Evolutionary conservation across 1,140 invertebrate genomes (phyloP).

Genomic region (Aphelinus certus): DNA sequence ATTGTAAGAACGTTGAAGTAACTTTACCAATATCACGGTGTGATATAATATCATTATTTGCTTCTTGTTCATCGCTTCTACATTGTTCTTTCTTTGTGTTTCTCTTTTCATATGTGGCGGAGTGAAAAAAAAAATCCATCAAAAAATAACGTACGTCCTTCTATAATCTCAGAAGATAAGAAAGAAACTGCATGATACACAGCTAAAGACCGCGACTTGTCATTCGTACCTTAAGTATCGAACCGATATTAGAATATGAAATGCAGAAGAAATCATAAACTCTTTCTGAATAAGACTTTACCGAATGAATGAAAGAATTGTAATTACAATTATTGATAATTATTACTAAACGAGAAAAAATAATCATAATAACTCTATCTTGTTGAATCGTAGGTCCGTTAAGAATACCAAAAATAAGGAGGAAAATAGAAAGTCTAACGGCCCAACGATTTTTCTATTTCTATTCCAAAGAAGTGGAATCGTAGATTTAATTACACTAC

Average conservation of each 20-base stretch:
- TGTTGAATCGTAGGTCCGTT: constrained; percentile 16
- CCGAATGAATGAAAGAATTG: constrained; percentile 6
- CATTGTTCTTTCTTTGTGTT: too few species aligned
- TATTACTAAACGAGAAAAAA: neutral
- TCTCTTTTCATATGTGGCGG: too few species aligned
- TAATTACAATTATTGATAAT: neutral
- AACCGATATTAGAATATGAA: neutral
- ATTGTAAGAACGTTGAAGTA: too few species aligned
- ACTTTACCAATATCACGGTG: too few species aligned
- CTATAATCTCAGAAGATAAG: neutral
- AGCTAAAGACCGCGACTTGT: constrained; percentile 9
- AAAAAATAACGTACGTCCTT: neutral
- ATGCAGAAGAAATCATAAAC: neutral
- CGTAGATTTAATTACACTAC: constrained; percentile 44
- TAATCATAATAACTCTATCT: constrained; percentile 9
- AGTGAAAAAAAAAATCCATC: neutral
- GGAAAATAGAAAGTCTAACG: constrained; percentile 9
- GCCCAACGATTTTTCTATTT: constrained; percentile 24
- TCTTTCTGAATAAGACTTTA: constrained; percentile 20
- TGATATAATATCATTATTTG: too few species aligned
- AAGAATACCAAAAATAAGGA: neutral
- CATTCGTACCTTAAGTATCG: constrained; percentile 8
- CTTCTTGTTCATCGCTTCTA: too few species aligned
- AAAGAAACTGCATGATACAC: neutral
- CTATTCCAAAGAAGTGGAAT: constrained; percentile 9